Base-by-base conservation (phyloP, 1,140 invertebrate genomes). In the Drosophila sproati region DNA sequence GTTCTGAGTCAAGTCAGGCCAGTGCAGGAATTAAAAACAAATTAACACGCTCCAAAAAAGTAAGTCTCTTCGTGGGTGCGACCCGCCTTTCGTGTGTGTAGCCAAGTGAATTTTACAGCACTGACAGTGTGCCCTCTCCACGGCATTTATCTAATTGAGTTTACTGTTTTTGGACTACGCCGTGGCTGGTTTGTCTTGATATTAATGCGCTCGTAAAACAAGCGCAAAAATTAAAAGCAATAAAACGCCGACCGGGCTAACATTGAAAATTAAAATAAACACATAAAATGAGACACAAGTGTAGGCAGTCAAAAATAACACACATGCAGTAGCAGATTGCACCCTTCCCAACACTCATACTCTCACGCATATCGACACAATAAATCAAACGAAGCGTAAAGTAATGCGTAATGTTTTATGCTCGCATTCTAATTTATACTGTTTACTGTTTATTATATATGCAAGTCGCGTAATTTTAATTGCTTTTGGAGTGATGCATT, bases 221-320 rank as follows among this genome's bases (percentile, higher is more conserved):
- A 71, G 83, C 83, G 83, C 80, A 87, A 88, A 87, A 88, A 83
- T 78, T 80, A 73, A 80, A 71, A 88, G 63, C 70, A 78, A 87
- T 87, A 88, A 87, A 88, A 87, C 54, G 69, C 45, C 39, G 51
- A 5, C 54, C 54, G 47, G 56, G 68, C 64, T 55, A 77, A 85
- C 82, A 85, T 78, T 86, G 78, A 88, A 87, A 87, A 87, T 87
- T 87, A 87, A 87, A 87, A 87, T 87, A 87, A 87, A 88, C 80
- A 83, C 83, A 87, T 87, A 80, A 87, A 78, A 37, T 54, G 57
- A 64, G 63, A 75, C 64, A 85, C 78, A 85, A 78, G 76, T 68
- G 28, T 69, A 60, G 52, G 60, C 52, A 60, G 73, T 67, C 73
- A 72, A 78, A 20, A 78, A 72, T 64, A 56, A 52, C 62, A 63